These are phyloP conservation scores for Drosophila fuyamai DNA, from an alignment of 1,140 invertebrate genomes.

Conservation along the genomic window DNA sequence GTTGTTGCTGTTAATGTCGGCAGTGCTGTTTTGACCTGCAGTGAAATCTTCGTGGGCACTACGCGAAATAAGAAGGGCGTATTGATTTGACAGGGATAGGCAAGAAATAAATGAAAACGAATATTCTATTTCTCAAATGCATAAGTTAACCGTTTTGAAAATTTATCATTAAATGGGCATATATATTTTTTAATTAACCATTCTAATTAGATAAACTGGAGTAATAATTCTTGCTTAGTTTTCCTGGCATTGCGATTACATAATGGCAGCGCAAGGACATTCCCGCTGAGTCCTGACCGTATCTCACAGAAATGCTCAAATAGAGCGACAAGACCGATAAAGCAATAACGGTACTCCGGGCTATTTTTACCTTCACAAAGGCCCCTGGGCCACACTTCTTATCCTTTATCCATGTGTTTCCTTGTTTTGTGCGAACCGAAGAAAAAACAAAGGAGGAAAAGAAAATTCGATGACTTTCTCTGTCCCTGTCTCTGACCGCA, in stretches of 20 bases:
- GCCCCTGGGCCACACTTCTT: slow-evolving; percentile 13
- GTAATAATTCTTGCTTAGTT: slow-evolving; percentile 14
- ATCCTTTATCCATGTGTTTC: slow-evolving; percentile 20
- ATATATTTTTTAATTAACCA: too few species aligned
- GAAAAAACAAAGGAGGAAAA: slow-evolving; percentile 8
- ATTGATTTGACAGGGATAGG: background rate
- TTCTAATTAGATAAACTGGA: slow-evolving; percentile 5
- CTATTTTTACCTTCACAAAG: slow-evolving; percentile 22
- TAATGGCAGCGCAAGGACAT: slow-evolving; percentile 11
- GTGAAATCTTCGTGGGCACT: slow-evolving; percentile 33
- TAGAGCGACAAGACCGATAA: slow-evolving; percentile 16
- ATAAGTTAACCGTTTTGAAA: too few species aligned
- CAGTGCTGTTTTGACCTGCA: slow-evolving; percentile 36
- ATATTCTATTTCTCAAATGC: too few species aligned
- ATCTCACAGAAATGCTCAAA: background rate
- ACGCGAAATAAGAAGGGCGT: slow-evolving; percentile 8
- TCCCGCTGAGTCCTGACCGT: slow-evolving; percentile 28
- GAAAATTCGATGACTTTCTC: slow-evolving; percentile 32
- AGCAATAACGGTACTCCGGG: slow-evolving; percentile 28
- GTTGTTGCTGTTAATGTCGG: slow-evolving; percentile 33
- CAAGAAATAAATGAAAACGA: too few species aligned
- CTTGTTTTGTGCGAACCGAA: slow-evolving; percentile 9
- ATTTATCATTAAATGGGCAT: too few species aligned
- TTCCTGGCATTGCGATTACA: slow-evolving; percentile 19
- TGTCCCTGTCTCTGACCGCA: slow-evolving; percentile 31